Evolutionary conservation across 2,797 vertebrate genomes (phyloP).

Genomic region (Avahi laniger): DNA sequence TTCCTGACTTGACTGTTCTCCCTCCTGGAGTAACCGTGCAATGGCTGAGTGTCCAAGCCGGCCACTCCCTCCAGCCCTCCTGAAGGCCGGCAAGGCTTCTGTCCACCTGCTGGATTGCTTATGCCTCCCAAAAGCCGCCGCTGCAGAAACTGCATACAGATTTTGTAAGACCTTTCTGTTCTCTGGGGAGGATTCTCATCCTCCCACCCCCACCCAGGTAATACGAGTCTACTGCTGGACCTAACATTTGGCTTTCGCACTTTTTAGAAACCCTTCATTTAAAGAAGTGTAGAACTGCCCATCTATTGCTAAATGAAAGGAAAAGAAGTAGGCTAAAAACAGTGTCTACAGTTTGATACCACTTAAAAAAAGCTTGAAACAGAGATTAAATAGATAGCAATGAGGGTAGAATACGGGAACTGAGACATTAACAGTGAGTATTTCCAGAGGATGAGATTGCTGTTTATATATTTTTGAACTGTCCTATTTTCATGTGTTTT

Average conservation of each 20-base stretch:
- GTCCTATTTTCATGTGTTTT: not conserved
- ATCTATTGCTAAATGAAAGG: not conserved
- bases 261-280: slow-evolving; percentile 16
- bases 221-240: not conserved
- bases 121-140: not conserved
- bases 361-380: not conserved
- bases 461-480: not conserved
- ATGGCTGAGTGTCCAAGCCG: not conserved
- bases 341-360: not conserved
- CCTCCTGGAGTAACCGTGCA: not conserved
- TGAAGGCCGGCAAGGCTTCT: not conserved
- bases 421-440: not conserved
- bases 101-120: not conserved
- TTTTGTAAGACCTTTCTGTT: not conserved
- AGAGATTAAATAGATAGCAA: not conserved
- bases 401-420: not conserved
- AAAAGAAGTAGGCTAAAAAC: not conserved
- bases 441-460: not conserved
- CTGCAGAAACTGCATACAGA: not conserved
- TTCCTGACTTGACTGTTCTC: not conserved
- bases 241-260: not conserved
- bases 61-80: not conserved
- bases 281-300: not conserved
- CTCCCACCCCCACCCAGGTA: not conserved
- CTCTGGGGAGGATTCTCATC: not conserved